Conservation (phyloP, 2,888 invertebrate species). For the Leptopilina myrica region DNA sequence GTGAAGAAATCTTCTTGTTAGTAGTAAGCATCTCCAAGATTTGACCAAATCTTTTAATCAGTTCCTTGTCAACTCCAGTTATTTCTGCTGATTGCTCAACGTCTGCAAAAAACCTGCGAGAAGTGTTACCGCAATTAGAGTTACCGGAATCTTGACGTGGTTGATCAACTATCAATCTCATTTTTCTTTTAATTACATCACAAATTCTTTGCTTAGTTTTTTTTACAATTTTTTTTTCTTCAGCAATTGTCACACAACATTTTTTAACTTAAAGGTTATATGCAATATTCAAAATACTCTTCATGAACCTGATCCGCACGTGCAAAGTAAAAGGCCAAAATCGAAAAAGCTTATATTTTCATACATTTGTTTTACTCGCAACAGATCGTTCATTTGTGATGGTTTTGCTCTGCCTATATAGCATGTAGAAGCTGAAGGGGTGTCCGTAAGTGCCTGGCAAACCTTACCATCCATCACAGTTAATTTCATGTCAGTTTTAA, state of each 20-base stretch:
- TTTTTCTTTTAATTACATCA: too few species aligned
- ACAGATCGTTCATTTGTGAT: neutral
- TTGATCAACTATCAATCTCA: neutral
- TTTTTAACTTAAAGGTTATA: too few species aligned
- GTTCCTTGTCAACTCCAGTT: neutral
- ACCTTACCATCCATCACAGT: neutral
- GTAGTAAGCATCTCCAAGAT: neutral
- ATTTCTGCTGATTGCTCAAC: neutral
- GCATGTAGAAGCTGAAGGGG: neutral
- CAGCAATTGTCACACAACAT: too few species aligned
- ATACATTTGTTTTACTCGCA: neutral
- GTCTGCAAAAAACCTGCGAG: neutral
- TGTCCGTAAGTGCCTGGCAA: neutral
- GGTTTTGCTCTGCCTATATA: neutral
- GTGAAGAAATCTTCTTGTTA: neutral
- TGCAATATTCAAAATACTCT: conserved; percentile 2
- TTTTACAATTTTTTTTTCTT: neutral
- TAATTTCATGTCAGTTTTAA: neutral
- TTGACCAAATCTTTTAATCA: conserved; percentile 2
- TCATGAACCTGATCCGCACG: neutral
- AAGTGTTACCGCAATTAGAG: neutral
- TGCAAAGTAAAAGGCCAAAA: neutral
- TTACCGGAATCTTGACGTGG: neutral
- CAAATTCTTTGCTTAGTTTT: neutral
- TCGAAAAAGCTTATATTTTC: neutral